phyloP scores from a whole-genome alignment of 2,888 invertebrate genomes.

The Tuta absoluta region DNA sequence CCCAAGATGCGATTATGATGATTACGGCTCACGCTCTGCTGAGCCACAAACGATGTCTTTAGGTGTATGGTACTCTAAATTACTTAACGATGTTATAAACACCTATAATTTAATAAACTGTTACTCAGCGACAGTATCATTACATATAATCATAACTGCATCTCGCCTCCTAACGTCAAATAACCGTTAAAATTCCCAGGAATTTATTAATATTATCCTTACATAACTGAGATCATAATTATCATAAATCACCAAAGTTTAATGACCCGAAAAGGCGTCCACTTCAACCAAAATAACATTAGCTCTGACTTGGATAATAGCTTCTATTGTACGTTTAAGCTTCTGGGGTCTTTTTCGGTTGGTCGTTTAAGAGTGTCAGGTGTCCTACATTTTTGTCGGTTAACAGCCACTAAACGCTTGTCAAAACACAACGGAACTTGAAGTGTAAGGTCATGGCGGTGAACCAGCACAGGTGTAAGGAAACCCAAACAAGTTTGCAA shows the following conservation, averaged over 20 bases:
- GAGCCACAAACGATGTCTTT: constrained; percentile 2
- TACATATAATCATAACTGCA: constrained; percentile 16
- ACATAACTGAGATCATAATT: constrained; percentile 32
- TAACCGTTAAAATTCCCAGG: constrained; percentile 11
- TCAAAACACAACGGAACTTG: constrained; percentile 67
- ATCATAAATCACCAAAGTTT: constrained; percentile 28
- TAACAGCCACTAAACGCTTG: constrained; percentile 54
- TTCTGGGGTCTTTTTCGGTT: constrained; percentile 5
- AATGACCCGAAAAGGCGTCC: constrained; percentile 22
- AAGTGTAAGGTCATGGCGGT: constrained; percentile 47
- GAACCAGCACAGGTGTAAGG: constrained; percentile 15
- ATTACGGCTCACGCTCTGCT: background rate
- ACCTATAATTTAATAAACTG: constrained; percentile 5
- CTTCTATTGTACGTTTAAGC: background rate
- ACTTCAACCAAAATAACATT: background rate
- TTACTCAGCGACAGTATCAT: constrained; percentile 9
- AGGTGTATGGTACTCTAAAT: background rate
- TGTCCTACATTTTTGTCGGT: constrained; percentile 61
- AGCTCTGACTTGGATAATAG: background rate
- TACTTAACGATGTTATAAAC: constrained; percentile 6
- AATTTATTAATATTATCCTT: constrained; percentile 31
- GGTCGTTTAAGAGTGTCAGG: constrained; percentile 42
- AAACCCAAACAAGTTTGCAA: too few relatives aligned
- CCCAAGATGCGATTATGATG: background rate
- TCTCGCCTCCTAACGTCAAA: constrained; percentile 6